Evolutionary conservation across 2,113 vertebrate genomes (phyloP).

Genomic region (Cheirogaleus medius): DNA sequence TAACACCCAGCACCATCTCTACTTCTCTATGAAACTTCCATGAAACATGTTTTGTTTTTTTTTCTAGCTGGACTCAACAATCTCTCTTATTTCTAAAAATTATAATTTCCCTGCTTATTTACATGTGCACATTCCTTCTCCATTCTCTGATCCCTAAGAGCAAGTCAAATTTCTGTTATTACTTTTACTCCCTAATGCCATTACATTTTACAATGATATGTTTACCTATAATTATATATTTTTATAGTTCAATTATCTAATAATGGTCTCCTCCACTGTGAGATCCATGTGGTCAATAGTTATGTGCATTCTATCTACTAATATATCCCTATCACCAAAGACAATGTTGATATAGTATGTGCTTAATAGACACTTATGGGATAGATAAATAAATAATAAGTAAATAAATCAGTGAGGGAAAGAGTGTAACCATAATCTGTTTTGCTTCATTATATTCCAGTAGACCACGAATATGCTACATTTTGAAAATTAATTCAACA

Average conservation of each 20-base stretch:
- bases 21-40: neutral
- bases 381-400: neutral
- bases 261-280: neutral
- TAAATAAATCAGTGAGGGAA: neutral
- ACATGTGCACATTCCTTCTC: neutral
- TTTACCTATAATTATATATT: neutral
- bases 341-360: neutral
- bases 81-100: slow-evolving; percentile 2
- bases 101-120: neutral
- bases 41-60: neutral
- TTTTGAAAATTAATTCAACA: slow-evolving; percentile 21
- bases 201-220: neutral
- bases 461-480: neutral
- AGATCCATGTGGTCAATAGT: neutral
- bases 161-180: neutral
- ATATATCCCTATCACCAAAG: neutral
- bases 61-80: neutral
- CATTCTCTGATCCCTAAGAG: neutral
- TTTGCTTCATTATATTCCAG: neutral
- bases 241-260: neutral
- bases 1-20: neutral
- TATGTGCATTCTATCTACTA: neutral
- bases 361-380: neutral
- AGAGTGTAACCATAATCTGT: neutral
- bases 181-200: neutral